These are phyloP conservation scores for Hyposoter didymator DNA, from an alignment of 2,888 invertebrate genomes.

Conservation along the genomic window DNA sequence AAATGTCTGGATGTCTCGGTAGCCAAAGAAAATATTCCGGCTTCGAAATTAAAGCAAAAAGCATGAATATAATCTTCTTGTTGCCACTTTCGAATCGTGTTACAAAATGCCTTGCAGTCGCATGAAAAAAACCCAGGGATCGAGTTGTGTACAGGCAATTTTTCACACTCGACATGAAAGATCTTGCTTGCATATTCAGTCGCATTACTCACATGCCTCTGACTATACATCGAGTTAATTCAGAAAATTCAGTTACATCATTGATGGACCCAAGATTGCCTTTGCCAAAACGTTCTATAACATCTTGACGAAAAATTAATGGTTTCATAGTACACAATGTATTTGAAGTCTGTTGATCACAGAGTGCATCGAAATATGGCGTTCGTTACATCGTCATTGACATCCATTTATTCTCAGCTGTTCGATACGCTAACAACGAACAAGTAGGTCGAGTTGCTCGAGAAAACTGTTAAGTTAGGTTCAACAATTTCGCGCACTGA, in stretches of 20 bases:
- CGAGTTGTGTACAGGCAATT: not conserved
- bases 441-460: not conserved
- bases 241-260: constrained; percentile 35
- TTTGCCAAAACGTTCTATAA: constrained; percentile 38
- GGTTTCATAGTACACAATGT: not conserved
- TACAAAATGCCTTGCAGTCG: not conserved
- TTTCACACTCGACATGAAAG: constrained; percentile 3
- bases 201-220: not conserved
- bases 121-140: not conserved
- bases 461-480: not conserved
- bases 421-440: not conserved
- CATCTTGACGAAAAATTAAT: constrained; percentile 23
- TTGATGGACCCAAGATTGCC: not conserved
- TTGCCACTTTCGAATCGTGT: not conserved
- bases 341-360: not conserved
- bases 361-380: not conserved
- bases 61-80: not conserved
- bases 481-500: not conserved
- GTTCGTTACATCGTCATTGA: constrained; percentile 5
- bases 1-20: not conserved
- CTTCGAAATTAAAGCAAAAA: not conserved
- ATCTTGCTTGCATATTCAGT: not conserved
- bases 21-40: constrained; percentile 1
- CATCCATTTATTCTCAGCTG: constrained; percentile 7
- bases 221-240: constrained; percentile 22